phyloP scores from a whole-genome alignment of 2,113 vertebrate species.

The Triplophysa siluroides region DNA sequence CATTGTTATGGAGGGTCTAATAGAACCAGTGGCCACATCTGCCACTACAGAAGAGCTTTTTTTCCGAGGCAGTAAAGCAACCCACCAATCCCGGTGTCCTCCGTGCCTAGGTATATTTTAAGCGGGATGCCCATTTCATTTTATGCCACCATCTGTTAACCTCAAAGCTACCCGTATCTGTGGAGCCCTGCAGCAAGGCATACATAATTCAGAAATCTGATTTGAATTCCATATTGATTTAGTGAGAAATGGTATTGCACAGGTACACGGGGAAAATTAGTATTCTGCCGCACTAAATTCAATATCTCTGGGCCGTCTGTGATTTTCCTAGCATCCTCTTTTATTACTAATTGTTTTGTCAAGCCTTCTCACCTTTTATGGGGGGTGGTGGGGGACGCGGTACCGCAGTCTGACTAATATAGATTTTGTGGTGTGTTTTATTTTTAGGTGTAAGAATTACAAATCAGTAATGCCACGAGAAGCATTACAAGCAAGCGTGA shows the following conservation, averaged over 20 bases:
- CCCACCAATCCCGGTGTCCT: constrained; percentile 67
- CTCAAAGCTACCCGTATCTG: constrained; percentile 67
- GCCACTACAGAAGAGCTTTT: constrained; percentile 48
- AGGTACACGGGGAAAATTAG: constrained; percentile 41
- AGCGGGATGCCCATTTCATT: constrained; percentile 68
- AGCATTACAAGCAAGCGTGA: neutral
- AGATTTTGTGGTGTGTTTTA: neutral
- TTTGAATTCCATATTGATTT: constrained; percentile 63
- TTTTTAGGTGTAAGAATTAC: neutral
- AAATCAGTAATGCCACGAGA: constrained; percentile 4
- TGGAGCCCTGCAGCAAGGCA: constrained; percentile 61
- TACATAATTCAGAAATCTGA: constrained; percentile 65
- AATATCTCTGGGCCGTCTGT: constrained; percentile 39
- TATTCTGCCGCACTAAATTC: constrained; percentile 40
- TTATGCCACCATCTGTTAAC: constrained; percentile 77
- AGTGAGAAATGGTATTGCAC: constrained; percentile 36
- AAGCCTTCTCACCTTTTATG: constrained; percentile 36
- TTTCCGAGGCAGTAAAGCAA: constrained; percentile 66
- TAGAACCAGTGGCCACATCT: constrained; percentile 38
- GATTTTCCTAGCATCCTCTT: neutral
- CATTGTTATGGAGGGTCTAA: constrained; percentile 15
- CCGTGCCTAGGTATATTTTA: constrained; percentile 69
- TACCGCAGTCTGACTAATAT: constrained; percentile 8
- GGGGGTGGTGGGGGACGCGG: neutral
- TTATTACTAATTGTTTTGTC: constrained; percentile 40